These are phyloP conservation scores for Ptilonorhynchus violaceus DNA, from an alignment of 2,113 vertebrate species.

Conservation along the genomic window DNA sequence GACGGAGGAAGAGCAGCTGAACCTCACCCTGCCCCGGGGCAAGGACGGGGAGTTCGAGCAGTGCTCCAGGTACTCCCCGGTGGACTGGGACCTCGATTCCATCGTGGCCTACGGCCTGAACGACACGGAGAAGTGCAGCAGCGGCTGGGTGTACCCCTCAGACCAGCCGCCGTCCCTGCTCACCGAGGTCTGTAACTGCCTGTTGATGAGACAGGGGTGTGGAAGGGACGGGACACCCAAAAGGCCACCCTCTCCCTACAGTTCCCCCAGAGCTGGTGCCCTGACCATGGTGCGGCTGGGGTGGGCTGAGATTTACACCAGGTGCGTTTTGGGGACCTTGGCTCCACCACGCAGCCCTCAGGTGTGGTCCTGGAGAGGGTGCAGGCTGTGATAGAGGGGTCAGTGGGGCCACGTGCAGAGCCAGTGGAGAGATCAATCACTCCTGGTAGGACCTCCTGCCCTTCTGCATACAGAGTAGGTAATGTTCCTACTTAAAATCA, in stretches of 20 bases:
- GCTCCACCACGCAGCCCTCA: not conserved
- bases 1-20: constrained; percentile 65
- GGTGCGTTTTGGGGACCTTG: not conserved
- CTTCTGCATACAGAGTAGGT: not conserved
- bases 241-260: rapidly evolving
- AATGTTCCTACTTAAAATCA: not conserved
- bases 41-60: constrained; percentile 63
- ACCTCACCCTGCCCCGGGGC: constrained; percentile 77
- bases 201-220: rapidly evolving
- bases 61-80: constrained; percentile 79
- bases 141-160: constrained; percentile 75
- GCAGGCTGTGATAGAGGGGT: not conserved
- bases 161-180: constrained; percentile 67
- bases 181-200: constrained; percentile 75
- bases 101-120: constrained; percentile 78
- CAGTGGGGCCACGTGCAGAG: not conserved
- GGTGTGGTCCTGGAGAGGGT: not conserved
- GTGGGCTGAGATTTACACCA: not conserved
- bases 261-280: not conserved
- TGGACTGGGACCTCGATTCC: constrained; percentile 68
- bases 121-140: constrained; percentile 65
- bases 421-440: not conserved
- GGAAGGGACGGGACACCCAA: not conserved
- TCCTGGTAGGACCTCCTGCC: not conserved
- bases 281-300: rapidly evolving